These are phyloP conservation scores for Ormyrus nitidulus DNA, from an alignment of 2,888 invertebrate species.

Conservation along the genomic window DNA sequence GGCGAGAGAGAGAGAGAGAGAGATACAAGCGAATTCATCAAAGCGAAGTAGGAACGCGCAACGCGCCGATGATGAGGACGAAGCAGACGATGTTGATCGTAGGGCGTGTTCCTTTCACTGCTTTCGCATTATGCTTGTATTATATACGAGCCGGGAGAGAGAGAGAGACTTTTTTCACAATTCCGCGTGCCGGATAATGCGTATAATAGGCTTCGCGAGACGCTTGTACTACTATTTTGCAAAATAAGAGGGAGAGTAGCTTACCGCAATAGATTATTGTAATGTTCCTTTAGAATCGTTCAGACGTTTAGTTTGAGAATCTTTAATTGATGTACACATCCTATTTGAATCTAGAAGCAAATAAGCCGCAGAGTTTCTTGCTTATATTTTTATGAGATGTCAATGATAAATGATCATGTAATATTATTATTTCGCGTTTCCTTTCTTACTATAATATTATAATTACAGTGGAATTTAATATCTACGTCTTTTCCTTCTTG, in stretches of 20 bases:
- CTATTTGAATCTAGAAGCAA: too few species aligned
- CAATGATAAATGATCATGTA: too few species aligned
- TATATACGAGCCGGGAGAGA: not conserved
- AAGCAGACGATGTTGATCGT: conserved; percentile 62
- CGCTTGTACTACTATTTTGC: conserved; percentile 17
- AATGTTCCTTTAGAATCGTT: not conserved
- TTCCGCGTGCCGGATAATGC: not conserved
- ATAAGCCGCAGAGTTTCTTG: too few species aligned
- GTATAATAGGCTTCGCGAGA: not conserved
- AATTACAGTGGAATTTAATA: too few species aligned
- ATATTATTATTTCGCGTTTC: too few species aligned
- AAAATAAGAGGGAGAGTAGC: conserved; percentile 7
- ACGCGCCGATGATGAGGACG: conserved; percentile 4
- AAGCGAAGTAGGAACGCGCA: not conserved
- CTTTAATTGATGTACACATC: too few species aligned
- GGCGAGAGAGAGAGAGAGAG: not conserved
- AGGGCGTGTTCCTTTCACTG: conserved; percentile 73
- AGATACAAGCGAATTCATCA: too few species aligned
- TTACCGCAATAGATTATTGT: conserved; percentile 1
- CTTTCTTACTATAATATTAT: too few species aligned
- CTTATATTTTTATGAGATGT: too few species aligned
- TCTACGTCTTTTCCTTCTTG: too few species aligned
- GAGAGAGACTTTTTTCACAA: conserved; percentile 8
- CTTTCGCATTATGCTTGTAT: conserved; percentile 46
- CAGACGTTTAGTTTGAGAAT: too few species aligned